Conservation (phyloP, 2,113 vertebrate genomes). For the Neogobius melanostomus region DNA sequence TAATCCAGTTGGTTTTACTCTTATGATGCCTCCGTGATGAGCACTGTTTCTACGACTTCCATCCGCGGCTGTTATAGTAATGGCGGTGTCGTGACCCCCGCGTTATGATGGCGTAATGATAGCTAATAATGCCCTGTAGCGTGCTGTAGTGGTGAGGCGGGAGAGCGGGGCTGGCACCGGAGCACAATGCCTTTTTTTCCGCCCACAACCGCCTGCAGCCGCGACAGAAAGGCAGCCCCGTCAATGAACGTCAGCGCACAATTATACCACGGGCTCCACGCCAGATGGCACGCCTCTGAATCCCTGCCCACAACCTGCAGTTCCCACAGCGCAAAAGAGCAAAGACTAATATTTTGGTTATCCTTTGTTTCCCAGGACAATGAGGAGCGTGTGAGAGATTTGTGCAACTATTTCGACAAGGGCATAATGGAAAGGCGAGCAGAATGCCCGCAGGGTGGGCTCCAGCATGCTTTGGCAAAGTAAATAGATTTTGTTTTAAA, state of each 20-base stretch:
- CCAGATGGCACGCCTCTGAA: conserved; percentile 19
- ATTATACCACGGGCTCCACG: not conserved
- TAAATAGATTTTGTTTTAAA: not conserved
- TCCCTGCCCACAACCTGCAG: not conserved
- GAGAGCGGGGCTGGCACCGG: not conserved
- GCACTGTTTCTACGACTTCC: not conserved
- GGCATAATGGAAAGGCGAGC: not conserved
- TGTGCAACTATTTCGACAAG: conserved; percentile 1
- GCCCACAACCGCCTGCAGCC: not conserved
- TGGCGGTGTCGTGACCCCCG: not conserved
- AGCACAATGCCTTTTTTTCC: not conserved
- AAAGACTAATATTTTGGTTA: conserved; percentile 5
- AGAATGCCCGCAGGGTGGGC: not conserved
- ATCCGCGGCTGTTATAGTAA: conserved; percentile 3
- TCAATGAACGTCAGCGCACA: conserved; percentile 2
- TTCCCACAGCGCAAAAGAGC: conserved; percentile 8
- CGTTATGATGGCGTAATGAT: conserved; percentile 5
- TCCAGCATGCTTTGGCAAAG: not conserved
- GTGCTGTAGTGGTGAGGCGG: not conserved
- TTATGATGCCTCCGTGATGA: not conserved
- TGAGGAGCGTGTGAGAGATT: not conserved
- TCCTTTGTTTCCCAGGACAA: not conserved
- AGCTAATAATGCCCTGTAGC: conserved; percentile 2
- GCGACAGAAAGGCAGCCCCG: not conserved
- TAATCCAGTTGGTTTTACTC: conserved; percentile 6